A percentile compares a stretch with the other conserved stretches of the same genome.
These are phyloP conservation scores for Pyrrhura leucotis DNA, from an alignment of 2,797 vertebrate species.

Conservation along the genomic window DNA sequence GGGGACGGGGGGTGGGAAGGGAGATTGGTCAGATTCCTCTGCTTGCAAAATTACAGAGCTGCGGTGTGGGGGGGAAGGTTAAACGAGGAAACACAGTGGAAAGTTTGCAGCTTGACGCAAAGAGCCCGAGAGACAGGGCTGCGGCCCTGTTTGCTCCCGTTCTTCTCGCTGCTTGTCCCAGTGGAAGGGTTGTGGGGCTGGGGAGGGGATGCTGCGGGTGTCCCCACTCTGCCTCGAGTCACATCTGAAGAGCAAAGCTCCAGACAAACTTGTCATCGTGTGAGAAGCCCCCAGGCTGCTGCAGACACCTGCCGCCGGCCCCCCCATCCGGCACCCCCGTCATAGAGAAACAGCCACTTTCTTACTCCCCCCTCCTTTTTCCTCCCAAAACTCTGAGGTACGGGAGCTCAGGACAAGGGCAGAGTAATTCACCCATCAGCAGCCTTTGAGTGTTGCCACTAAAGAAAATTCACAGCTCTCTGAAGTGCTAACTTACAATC, in stretches of 20 bases:
- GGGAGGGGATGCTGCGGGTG: background rate
- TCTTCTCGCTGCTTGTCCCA: background rate
- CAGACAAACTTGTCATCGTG: background rate
- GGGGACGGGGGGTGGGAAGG: background rate
- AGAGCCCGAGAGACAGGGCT: background rate
- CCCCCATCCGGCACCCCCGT: background rate
- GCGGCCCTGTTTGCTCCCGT: background rate
- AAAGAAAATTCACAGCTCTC: slow-evolving; percentile 61
- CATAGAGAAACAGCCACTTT: background rate
- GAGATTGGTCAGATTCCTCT: background rate
- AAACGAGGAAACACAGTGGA: background rate
- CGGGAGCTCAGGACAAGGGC: background rate
- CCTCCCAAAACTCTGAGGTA: background rate
- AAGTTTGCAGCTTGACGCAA: background rate
- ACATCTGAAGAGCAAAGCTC: background rate
- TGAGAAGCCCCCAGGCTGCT: background rate
- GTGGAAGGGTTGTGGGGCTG: background rate
- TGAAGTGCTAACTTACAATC: slow-evolving; percentile 66
- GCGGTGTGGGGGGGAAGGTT: background rate
- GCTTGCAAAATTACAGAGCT: background rate
- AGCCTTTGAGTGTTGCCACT: background rate
- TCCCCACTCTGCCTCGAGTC: background rate
- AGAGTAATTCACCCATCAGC: background rate
- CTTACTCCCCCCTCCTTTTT: background rate
- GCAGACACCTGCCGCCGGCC: slow-evolving; percentile 38